Evolutionary conservation across 2,797 vertebrate species (phyloP).

Genomic region (Lithobates pipiens): DNA sequence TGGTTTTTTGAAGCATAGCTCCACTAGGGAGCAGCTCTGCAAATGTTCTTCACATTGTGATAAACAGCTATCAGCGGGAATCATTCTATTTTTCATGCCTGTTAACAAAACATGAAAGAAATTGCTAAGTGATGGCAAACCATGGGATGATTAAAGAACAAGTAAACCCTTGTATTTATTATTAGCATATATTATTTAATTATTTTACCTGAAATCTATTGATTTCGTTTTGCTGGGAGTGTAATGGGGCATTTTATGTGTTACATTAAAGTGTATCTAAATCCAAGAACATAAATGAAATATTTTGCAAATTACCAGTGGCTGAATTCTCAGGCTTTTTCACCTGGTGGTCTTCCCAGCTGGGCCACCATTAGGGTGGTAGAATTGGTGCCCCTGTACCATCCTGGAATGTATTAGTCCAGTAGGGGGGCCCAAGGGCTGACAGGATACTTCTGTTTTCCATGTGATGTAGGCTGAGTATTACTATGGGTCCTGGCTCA

Average conservation of each 20-base stretch:
- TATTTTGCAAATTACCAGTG: background rate
- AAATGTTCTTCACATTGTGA: conserved; percentile 23
- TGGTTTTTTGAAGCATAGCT: conserved; percentile 25
- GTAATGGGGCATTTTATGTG: background rate
- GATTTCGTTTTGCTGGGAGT: background rate
- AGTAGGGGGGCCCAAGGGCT: too few species aligned
- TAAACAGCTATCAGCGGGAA: conserved; percentile 21
- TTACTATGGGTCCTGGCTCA: too few species aligned
- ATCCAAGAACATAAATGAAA: background rate
- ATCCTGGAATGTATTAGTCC: too few species aligned
- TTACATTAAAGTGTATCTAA: background rate
- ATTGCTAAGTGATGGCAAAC: background rate
- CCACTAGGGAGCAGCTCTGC: conserved; percentile 18
- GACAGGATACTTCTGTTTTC: too few species aligned
- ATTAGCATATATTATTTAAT: background rate
- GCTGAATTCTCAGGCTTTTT: background rate
- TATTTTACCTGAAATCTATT: background rate
- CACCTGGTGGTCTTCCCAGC: too few species aligned
- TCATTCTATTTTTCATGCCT: conserved; percentile 19
- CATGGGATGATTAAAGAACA: background rate
- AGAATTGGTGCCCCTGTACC: too few species aligned
- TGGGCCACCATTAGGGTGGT: too few species aligned
- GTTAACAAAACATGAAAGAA: conserved; percentile 12
- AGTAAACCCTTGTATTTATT: background rate
- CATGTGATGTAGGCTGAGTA: too few species aligned